phyloP scores from a whole-genome alignment of 2,113 vertebrate species.

The Pao palembangensis region DNA sequence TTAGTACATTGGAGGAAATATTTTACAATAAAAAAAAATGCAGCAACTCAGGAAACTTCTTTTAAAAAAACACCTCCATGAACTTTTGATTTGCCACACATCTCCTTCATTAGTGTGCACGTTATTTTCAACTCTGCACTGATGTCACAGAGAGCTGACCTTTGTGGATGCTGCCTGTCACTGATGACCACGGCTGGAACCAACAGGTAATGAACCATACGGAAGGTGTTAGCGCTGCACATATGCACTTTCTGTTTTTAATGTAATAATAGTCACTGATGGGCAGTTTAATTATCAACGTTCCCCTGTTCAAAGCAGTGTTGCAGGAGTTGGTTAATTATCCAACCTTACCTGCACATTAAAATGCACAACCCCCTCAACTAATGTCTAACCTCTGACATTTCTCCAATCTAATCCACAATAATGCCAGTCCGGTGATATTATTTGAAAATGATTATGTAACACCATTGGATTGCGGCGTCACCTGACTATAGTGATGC shows the following conservation, averaged over 20 bases:
- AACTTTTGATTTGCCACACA: no score
- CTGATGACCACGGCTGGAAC: not conserved
- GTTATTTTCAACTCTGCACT: not conserved
- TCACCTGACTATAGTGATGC: constrained; percentile 6
- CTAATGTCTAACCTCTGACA: no score
- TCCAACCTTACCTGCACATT: no score
- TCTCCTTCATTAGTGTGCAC: not conserved
- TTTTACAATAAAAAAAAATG: no score
- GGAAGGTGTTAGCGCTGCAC: not conserved
- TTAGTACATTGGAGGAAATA: no score
- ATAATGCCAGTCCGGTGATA: not conserved
- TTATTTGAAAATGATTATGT: not conserved
- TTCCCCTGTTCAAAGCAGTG: no score
- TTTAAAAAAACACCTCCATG: no score
- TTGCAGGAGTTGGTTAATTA: no score
- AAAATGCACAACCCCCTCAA: no score
- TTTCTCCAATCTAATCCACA: no score
- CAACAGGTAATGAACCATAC: not conserved
- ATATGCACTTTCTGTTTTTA: not conserved
- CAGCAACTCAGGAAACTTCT: no score
- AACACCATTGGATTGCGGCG: not conserved
- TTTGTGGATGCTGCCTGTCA: not conserved
- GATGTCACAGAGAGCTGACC: not conserved
- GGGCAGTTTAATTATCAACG: no score
- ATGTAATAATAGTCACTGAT: not conserved